Percentiles rank a stretch among this genome's conserved stretches.
phyloP scores from a whole-genome alignment of 2,888 invertebrate genomes.

The Dastarcus helophoroides region DNA sequence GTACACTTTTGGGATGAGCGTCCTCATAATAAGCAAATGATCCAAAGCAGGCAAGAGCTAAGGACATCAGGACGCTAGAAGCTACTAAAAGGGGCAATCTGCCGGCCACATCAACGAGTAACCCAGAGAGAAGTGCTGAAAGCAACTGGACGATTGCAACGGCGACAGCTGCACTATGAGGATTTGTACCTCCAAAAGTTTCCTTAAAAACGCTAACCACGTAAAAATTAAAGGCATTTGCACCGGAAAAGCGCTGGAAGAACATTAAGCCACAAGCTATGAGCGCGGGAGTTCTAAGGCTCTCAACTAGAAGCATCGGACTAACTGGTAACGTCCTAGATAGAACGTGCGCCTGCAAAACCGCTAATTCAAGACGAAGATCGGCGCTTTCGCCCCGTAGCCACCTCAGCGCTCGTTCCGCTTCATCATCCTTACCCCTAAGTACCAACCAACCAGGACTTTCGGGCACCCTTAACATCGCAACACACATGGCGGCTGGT shows the following conservation, averaged over 20 bases:
- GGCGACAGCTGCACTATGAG: conserved; percentile 73
- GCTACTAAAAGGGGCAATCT: conserved; percentile 72
- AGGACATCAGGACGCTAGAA: conserved; percentile 73
- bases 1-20: conserved; percentile 39
- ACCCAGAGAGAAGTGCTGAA: conserved; percentile 70
- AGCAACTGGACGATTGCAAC: conserved; percentile 75
- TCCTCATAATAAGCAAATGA: conserved; percentile 74
- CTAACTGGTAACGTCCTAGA: conserved; percentile 30
- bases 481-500: conserved; percentile 63
- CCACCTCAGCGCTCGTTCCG: conserved; percentile 65
- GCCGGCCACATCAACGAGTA: conserved; percentile 78
- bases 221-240: conserved; percentile 75
- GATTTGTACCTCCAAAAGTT: conserved; percentile 71
- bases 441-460: conserved; percentile 77
- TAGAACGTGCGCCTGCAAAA: conserved; percentile 56
- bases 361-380: conserved; percentile 61
- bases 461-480: conserved; percentile 73
- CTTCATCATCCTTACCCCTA: conserved; percentile 64
- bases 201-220: conserved; percentile 78
- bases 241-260: conserved; percentile 77
- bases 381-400: conserved; percentile 67
- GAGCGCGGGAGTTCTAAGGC: conserved; percentile 58
- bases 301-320: conserved; percentile 26
- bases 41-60: conserved; percentile 76
- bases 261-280: conserved; percentile 82